A percentile compares a stretch with the other conserved stretches of the same genome.
Conservation (phyloP, 2,888 invertebrate genomes). For the Rhamnusium bicolor region DNA sequence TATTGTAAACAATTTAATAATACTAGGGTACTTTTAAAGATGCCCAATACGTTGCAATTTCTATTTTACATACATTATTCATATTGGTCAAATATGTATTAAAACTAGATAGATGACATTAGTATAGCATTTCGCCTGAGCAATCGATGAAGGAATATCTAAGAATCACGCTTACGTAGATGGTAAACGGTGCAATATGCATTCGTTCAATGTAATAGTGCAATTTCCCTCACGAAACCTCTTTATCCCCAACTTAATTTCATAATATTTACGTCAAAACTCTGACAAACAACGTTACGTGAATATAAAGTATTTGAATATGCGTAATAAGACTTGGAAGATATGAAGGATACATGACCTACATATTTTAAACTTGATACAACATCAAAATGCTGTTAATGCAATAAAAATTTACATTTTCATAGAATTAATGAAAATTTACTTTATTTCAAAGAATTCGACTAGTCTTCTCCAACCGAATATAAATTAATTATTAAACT, state of each 20-base stretch:
- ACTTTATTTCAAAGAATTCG: conserved; percentile 18
- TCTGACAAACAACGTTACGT: conserved; percentile 47
- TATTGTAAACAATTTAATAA: too few species aligned
- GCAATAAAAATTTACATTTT: conserved; percentile 50
- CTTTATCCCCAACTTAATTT: conserved; percentile 46
- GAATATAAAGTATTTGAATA: conserved; percentile 47
- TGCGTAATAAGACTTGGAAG: conserved; percentile 28
- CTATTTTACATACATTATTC: too few species aligned
- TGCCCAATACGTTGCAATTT: too few species aligned
- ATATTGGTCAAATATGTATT: too few species aligned
- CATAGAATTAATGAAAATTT: conserved; percentile 44
- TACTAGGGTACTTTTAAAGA: too few species aligned
- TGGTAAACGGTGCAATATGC: conserved; percentile 33
- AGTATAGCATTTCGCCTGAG: neutral
- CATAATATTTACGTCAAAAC: conserved; percentile 49
- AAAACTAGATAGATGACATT: neutral
- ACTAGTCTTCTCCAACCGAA: neutral
- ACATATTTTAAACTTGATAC: conserved; percentile 50
- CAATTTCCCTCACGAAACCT: conserved; percentile 41
- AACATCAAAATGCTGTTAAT: conserved; percentile 46
- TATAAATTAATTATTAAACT: neutral
- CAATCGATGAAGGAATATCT: conserved; percentile 27
- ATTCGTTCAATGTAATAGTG: conserved; percentile 32
- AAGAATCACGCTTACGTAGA: conserved; percentile 19
- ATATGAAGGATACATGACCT: conserved; percentile 45